A percentile compares a stretch with the other conserved stretches of the same genome.
These are phyloP conservation scores for Catocala nupta DNA, from an alignment of 2,888 invertebrate species.

Conservation along the genomic window DNA sequence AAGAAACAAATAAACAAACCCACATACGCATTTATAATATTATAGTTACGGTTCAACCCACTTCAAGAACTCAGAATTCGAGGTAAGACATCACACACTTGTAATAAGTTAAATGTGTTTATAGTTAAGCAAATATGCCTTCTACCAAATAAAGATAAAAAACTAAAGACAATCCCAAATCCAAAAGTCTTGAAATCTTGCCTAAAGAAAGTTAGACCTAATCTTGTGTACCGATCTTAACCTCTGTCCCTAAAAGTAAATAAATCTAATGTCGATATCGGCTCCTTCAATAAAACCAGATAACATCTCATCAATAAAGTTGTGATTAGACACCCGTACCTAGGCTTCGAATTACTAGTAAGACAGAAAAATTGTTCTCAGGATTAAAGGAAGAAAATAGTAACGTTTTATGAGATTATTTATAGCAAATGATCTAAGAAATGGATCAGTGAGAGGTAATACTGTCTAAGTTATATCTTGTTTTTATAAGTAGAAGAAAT, in stretches of 20 bases:
- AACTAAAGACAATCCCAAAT: no score
- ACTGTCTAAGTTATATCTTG: neutral
- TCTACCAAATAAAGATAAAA: no score
- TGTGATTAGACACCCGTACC: constrained; percentile 4
- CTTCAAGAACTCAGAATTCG: no score
- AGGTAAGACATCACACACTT: no score
- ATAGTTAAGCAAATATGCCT: no score
- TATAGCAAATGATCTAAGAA: neutral
- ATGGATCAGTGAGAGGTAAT: neutral
- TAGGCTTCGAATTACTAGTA: constrained; percentile 3
- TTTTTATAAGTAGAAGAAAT: neutral
- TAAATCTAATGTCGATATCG: constrained; percentile 6
- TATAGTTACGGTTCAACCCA: no score
- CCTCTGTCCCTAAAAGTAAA: neutral
- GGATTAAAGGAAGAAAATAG: constrained; percentile 6
- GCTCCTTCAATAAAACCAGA: constrained; percentile 2
- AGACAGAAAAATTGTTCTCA: neutral
- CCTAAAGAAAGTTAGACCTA: no score
- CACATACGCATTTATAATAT: no score
- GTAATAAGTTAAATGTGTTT: no score
- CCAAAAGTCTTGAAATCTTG: no score
- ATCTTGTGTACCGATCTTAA: neutral
- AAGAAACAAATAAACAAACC: no score
- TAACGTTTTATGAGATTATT: constrained; percentile 3
- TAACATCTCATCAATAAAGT: constrained; percentile 7